Conservation (phyloP, 1,140 invertebrate genomes). For the Papilio xuthus region DNA sequence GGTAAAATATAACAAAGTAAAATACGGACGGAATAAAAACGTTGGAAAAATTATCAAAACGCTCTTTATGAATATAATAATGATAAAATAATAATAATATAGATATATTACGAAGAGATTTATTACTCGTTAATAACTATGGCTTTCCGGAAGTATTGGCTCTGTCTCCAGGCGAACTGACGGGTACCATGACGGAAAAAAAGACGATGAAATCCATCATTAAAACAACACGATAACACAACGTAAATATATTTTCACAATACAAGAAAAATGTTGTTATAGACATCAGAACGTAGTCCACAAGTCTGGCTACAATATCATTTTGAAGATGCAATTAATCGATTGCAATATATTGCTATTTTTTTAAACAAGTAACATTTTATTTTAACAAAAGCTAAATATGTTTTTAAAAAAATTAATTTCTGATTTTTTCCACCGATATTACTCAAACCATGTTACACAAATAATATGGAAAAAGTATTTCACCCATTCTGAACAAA, state of each 20-base stretch:
- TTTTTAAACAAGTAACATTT: neutral
- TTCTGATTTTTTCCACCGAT: neutral
- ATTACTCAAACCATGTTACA: slow-evolving; percentile 5
- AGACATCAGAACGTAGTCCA: slow-evolving; percentile 42
- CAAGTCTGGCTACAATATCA: neutral
- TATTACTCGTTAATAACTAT: slow-evolving; percentile 86
- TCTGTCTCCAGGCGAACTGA: slow-evolving; percentile 96
- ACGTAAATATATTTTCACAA: slow-evolving; percentile 46
- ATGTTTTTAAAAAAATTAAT: neutral
- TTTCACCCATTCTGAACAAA: neutral
- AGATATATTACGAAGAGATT: slow-evolving; percentile 79
- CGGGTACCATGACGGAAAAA: slow-evolving; percentile 82
- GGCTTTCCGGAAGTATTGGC: slow-evolving; percentile 96
- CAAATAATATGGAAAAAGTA: neutral
- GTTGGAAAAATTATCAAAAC: slow-evolving; percentile 75
- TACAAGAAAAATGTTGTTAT: slow-evolving; percentile 34
- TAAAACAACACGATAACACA: slow-evolving; percentile 64
- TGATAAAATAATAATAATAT: slow-evolving; percentile 53
- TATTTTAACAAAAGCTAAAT: neutral
- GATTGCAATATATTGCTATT: neutral
- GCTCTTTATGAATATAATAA: slow-evolving; percentile 69
- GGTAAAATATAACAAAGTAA: slow-evolving; percentile 73
- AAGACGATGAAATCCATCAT: slow-evolving; percentile 74
- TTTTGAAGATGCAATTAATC: neutral
- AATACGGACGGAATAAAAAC: slow-evolving; percentile 73